phyloP scores from a whole-genome alignment of 2,888 invertebrate genomes.

The Euzophera pinguis region DNA sequence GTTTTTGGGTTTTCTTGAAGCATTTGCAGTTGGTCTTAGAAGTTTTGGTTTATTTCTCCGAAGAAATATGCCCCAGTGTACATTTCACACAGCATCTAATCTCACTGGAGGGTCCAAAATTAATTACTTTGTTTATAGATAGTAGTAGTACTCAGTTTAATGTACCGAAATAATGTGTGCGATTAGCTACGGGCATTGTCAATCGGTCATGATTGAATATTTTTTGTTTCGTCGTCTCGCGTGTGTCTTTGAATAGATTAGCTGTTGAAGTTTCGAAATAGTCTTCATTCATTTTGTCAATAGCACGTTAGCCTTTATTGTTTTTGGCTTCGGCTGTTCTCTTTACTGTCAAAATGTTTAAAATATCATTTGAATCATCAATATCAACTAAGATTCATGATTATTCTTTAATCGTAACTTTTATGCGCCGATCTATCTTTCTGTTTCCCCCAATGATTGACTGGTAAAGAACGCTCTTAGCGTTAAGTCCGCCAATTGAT shows the following conservation, averaged over 20 bases:
- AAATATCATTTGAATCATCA: no score
- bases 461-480: no score
- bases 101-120: slow-evolving; percentile 5
- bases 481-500: no score
- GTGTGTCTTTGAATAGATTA: slow-evolving; percentile 8
- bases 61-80: not conserved
- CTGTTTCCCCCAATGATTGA: no score
- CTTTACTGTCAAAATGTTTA: not conserved
- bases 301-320: not conserved
- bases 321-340: not conserved
- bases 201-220: not conserved
- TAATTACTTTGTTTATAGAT: slow-evolving; percentile 1
- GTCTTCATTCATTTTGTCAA: not conserved
- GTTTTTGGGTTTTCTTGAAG: no score
- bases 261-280: not conserved
- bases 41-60: not conserved
- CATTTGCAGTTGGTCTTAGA: no score
- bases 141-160: slow-evolving; percentile 2
- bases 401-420: no score
- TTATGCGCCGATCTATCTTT: no score
- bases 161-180: slow-evolving; percentile 1
- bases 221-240: slow-evolving; percentile 5
- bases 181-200: slow-evolving; percentile 4
- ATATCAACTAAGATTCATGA: no score
- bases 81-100: not conserved